Base-by-base conservation (phyloP, 1,140 invertebrate species). In the Bombus huntii region DNA sequence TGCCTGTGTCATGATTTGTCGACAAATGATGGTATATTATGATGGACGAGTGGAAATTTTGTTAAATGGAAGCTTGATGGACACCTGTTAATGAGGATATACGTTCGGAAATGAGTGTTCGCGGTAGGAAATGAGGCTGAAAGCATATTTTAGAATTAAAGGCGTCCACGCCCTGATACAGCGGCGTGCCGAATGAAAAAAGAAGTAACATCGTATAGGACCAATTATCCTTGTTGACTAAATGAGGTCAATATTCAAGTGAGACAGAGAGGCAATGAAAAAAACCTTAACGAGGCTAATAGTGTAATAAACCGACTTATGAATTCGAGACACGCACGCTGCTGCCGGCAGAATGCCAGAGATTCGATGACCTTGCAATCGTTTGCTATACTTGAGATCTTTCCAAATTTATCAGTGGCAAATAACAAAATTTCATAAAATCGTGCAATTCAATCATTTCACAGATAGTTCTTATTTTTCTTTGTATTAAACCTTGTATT, bases 261-360 rank as follows among this genome's bases (percentile, higher is more conserved):
- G 12, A 37, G 42, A 13, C 8, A 57, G 34, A 37, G 28, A 73
- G 42, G n/a, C 25, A 39, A 39, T 62, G 37, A 3, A 81, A 81
- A 88, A 75, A 85, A 57, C 34, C 13, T 53, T 68, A 80, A 76
- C 76, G 70, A 39, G 57, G 59, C 65, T 83, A 89, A 88, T 86
- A 78, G 75, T 59, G 80, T 57, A 80, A 89, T 88, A 89, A 80
- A 83, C 12, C 62, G 65, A 80, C 71, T 89, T 81, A 89, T 83
- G 87, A 83, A 76, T 81, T 87, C 39, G 31, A 89, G 66, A 76
- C 88, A 89, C 87, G 88, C 84, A 83, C 62, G 25, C 44, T 75
- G 34, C 22, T 57, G 65, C 39, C 73, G 81, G 72, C 80, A 75
- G 22, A 47, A 57, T 74, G 79, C 85, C 80, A 71, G 73, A 37